A percentile compares a stretch with the other conserved stretches of the same genome.
phyloP scores from a whole-genome alignment of 2,113 vertebrate species.

The Brachyhypopomus occidentalis region DNA sequence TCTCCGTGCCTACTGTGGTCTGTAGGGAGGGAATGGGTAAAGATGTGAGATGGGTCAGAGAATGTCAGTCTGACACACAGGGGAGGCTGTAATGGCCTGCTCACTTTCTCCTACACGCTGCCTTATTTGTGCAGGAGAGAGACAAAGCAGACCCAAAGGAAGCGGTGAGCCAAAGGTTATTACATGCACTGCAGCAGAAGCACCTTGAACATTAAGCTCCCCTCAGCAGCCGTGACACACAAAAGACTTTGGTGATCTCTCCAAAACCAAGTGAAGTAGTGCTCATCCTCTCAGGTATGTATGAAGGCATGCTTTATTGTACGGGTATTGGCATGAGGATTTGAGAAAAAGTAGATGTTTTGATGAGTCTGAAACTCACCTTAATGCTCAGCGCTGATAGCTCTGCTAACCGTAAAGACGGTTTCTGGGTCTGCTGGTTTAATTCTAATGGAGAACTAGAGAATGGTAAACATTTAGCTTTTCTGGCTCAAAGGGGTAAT shows the following conservation, averaged over 20 bases:
- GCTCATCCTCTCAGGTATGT: not conserved
- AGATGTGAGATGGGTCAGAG: conserved; percentile 37
- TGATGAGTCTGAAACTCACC: not conserved
- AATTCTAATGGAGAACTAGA: not conserved
- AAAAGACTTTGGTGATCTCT: not conserved
- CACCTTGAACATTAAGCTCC: not conserved
- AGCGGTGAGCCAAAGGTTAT: not conserved
- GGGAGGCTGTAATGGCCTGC: conserved; percentile 7
- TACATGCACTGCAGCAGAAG: conserved; percentile 1
- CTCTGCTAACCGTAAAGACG: not conserved
- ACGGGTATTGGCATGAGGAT: not conserved
- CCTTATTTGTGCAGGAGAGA: conserved; percentile 49
- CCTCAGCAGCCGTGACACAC: not conserved
- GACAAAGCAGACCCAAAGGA: conserved; percentile 24
- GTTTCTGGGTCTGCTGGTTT: not conserved
- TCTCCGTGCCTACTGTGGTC: not conserved
- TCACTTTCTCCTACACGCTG: not conserved
- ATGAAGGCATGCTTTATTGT: not conserved
- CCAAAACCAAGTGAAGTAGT: not conserved
- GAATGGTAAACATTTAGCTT: conserved; percentile 22
- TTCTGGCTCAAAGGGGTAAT: conserved; percentile 32
- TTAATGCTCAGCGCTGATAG: not conserved
- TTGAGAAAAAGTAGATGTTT: not conserved
- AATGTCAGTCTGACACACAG: conserved; percentile 47
- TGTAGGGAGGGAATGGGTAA: conserved; percentile 32